These are phyloP conservation scores for Smithornis capensis DNA, from an alignment of 2,113 vertebrate genomes.

Conservation along the genomic window DNA sequence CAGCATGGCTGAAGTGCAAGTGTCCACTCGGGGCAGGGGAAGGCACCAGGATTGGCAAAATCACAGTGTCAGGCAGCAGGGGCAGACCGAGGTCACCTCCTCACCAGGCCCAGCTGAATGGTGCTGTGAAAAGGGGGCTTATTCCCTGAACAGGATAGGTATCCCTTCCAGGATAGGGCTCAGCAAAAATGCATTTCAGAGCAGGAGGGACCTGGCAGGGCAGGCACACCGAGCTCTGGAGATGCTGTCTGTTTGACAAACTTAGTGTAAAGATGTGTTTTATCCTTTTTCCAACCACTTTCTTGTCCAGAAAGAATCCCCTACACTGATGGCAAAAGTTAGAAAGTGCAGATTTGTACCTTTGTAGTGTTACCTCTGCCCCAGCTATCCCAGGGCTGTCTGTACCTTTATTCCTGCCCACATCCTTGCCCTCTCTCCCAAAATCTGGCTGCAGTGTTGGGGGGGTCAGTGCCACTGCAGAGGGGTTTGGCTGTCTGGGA, in stretches of 20 bases:
- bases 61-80: not conserved
- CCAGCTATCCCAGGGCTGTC: not conserved
- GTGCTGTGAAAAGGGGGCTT: not conserved
- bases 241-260: not conserved
- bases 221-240: not conserved
- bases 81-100: not conserved
- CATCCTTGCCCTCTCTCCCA: not conserved
- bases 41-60: not conserved
- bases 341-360: not conserved
- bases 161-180: not conserved
- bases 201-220: not conserved
- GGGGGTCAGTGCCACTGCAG: not conserved
- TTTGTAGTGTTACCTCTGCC: not conserved
- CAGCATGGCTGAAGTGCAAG: not conserved
- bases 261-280: not conserved
- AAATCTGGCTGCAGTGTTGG: not conserved
- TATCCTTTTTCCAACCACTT: not conserved
- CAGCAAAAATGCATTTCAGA: not conserved
- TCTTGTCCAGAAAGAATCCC: not conserved
- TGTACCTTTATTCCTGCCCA: not conserved
- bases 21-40: accelerated
- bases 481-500: not conserved
- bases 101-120: not conserved
- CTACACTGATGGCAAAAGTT: not conserved
- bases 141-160: not conserved